These are phyloP conservation scores for Copidosoma aretas DNA, from an alignment of 2,888 invertebrate species.

Conservation along the genomic window DNA sequence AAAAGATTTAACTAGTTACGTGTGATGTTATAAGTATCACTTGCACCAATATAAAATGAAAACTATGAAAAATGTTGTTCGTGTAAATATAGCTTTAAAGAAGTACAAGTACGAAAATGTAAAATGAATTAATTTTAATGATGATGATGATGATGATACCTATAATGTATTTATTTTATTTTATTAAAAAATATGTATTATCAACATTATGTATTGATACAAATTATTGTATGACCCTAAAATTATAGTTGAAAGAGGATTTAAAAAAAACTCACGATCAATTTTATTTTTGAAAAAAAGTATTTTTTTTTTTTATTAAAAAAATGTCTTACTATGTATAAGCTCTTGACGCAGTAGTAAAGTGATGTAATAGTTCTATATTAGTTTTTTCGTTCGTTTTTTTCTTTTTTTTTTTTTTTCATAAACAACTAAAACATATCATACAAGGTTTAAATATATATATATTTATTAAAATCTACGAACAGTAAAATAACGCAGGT, in stretches of 20 bases:
- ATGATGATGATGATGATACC: slow-evolving; percentile 12
- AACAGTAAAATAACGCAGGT: slow-evolving; percentile 56
- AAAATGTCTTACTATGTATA: slow-evolving; percentile 31
- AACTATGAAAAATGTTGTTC: slow-evolving; percentile 32
- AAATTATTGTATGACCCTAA: slow-evolving; percentile 7
- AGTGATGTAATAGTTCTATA: slow-evolving; percentile 31
- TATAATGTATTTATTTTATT: slow-evolving; percentile 35
- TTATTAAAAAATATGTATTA: slow-evolving; percentile 39
- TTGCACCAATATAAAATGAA: slow-evolving; percentile 26
- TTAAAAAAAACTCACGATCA: not conserved
- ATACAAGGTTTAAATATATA: slow-evolving; percentile 44
- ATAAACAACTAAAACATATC: slow-evolving; percentile 51
- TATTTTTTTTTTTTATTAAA: slow-evolving; percentile 29
- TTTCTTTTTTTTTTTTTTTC: slow-evolving; percentile 27
- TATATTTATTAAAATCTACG: slow-evolving; percentile 48
- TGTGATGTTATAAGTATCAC: slow-evolving; percentile 20
- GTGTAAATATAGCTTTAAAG: slow-evolving; percentile 30
- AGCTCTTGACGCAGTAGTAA: slow-evolving; percentile 32
- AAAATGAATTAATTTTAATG: slow-evolving; percentile 27
- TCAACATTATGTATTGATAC: slow-evolving; percentile 8
- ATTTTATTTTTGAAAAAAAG: slow-evolving; percentile 15
- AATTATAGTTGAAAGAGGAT: too few species aligned
- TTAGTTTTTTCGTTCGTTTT: slow-evolving; percentile 1
- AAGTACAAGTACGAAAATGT: slow-evolving; percentile 13
- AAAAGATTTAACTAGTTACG: slow-evolving; percentile 15